These are phyloP conservation scores for Propithecus deckenii DNA, from an alignment of 2,797 vertebrate genomes.

Conservation along the genomic window DNA sequence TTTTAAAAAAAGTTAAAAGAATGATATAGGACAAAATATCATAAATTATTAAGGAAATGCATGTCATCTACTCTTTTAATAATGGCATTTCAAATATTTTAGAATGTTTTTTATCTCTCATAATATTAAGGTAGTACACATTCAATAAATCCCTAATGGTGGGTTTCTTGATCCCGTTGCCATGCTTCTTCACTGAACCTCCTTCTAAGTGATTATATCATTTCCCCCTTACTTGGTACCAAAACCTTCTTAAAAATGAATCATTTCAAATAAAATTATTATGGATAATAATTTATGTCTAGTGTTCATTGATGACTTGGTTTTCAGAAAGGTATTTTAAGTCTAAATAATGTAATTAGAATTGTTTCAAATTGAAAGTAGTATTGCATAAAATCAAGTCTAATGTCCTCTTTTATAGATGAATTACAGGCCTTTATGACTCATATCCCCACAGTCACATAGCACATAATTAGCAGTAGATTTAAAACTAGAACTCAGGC, in stretches of 20 bases:
- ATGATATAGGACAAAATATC: not conserved
- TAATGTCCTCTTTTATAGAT: not conserved
- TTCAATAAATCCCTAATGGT: not conserved
- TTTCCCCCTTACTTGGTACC: not conserved
- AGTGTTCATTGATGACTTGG: not conserved
- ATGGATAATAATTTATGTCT: conserved; percentile 18
- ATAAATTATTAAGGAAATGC: not conserved
- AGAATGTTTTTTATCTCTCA: not conserved
- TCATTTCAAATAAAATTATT: conserved; percentile 24
- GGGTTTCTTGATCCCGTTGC: not conserved
- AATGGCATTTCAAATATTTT: not conserved
- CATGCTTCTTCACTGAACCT: not conserved
- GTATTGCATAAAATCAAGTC: not conserved
- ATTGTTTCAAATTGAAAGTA: conserved; percentile 4
- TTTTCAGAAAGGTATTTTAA: conserved; percentile 39
- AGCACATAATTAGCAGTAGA: not conserved
- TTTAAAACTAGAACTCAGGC: not conserved
- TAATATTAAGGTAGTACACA: not conserved
- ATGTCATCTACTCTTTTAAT: not conserved
- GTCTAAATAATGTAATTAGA: conserved; percentile 42
- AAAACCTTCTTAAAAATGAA: conserved; percentile 21
- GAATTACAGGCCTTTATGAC: not conserved
- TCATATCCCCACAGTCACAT: not conserved
- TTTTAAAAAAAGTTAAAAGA: not conserved
- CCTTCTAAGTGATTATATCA: not conserved